Base-by-base conservation (phyloP, 2,888 invertebrate genomes). In the Ochlodes sylvanus region DNA sequence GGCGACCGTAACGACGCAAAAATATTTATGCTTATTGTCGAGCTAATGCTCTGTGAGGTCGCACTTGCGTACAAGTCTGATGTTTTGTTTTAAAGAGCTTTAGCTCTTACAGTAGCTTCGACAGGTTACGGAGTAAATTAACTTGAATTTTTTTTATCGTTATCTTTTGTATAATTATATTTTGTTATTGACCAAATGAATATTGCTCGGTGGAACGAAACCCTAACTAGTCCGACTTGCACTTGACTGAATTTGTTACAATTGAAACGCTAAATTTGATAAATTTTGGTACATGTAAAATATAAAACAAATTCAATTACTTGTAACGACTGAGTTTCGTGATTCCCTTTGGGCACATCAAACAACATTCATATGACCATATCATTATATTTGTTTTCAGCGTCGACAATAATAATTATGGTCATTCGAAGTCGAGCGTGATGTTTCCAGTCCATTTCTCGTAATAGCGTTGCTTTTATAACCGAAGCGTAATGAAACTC, bases 21-120 rank as follows among this genome's bases (percentile, higher is more conserved):
- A 92, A 93, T 93, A 92, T 92, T 92, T 92, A 92, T 90, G 92
- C 89, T 91, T 92, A 92, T 89, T 88, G 92, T 88, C 77, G 85
- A 78, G 78, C 85, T 87, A 88, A 90, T 87, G 86, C 83, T 81
- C 81, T 82, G 87, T 86, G 87, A 82, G 85, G 89, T 90, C 92
- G 78, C 91, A 87, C 77, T 75, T 74, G 47, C 19, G 55, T 32
- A 60, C 42, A 57, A 61, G 66, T 67, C 21, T 56, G 52, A 7
- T 44, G 34, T 61, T 47, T 15, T 17, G 38, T 44, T 52, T 15
- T 44, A 58, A 32, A 52, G 17, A 17, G 44, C 12, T 19, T 50
- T 19, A 6, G 17, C 17, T 17, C 17, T 9, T 47, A 47, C 15
- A 47, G 7, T 9, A 0, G 2, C 3, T 12, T 2, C 2, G 15